These are phyloP conservation scores for Leucania comma DNA, from an alignment of 2,888 invertebrate species.

Conservation along the genomic window DNA sequence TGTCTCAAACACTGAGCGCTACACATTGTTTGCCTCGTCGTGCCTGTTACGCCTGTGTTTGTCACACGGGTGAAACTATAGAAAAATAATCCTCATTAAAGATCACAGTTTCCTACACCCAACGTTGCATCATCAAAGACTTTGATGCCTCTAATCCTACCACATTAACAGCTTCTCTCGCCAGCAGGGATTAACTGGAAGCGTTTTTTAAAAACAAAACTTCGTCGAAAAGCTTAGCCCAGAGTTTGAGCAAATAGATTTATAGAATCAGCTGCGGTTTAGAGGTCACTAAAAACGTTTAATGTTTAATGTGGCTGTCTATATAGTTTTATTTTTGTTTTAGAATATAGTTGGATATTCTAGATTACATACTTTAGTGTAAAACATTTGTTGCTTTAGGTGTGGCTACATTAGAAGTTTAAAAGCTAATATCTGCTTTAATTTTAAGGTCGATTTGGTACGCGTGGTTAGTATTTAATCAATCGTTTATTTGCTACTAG, in stretches of 20 bases:
- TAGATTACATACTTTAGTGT: not conserved
- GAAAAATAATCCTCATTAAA: not conserved
- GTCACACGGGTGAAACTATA: too few species aligned
- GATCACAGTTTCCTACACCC: not conserved
- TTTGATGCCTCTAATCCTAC: conserved; percentile 39
- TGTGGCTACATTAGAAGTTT: not conserved
- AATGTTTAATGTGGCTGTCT: not conserved
- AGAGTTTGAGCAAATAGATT: conserved; percentile 44
- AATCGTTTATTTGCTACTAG: too few species aligned
- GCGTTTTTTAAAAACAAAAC: conserved; percentile 21
- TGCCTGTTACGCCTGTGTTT: too few species aligned
- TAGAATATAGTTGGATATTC: not conserved
- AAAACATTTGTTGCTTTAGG: conserved; percentile 1
- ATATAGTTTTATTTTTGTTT: conserved; percentile 28
- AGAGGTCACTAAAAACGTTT: conserved; percentile 1
- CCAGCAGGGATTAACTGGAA: conserved; percentile 29
- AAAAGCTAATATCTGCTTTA: not conserved
- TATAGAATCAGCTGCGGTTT: conserved; percentile 15
- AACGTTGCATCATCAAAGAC: conserved; percentile 27
- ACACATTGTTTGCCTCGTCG: too few species aligned
- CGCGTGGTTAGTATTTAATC: too few species aligned
- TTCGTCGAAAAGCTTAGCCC: conserved; percentile 27
- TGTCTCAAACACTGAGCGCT: too few species aligned
- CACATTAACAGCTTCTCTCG: conserved; percentile 40
- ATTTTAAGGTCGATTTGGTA: not conserved